Conservation (phyloP, 1,140 invertebrate species). For the Magallana gigas region DNA sequence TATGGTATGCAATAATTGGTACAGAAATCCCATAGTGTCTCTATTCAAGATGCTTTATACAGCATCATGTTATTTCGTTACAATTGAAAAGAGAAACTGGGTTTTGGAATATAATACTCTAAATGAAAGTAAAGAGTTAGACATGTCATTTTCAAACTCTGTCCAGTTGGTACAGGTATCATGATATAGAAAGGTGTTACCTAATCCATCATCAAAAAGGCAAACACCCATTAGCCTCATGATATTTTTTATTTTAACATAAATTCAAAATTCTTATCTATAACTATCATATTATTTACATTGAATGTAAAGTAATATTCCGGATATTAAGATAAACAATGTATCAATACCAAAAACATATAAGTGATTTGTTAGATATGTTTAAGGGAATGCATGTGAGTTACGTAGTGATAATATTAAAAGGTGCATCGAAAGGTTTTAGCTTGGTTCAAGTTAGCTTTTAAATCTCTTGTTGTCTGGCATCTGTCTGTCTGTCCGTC, state of each 20-base stretch:
- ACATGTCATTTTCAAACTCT: neutral
- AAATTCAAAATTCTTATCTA: neutral
- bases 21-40: too few relatives aligned
- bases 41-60: neutral
- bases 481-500: too few relatives aligned
- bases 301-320: neutral
- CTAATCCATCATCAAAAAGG: neutral
- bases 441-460: too few relatives aligned
- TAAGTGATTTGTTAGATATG: too few relatives aligned
- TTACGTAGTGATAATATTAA: too few relatives aligned
- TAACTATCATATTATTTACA: neutral
- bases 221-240: neutral
- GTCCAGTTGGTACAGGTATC: neutral
- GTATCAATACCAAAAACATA: too few relatives aligned
- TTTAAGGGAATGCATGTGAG: too few relatives aligned
- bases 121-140: neutral
- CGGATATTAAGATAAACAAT: too few relatives aligned
- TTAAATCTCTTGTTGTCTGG: too few relatives aligned
- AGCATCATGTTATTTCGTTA: neutral
- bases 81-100: neutral
- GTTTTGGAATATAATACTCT: neutral
- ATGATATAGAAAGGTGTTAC: neutral
- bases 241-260: too few relatives aligned
- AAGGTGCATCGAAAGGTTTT: too few relatives aligned
- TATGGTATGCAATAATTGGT: too few relatives aligned